phyloP scores from a whole-genome alignment of 2,888 invertebrate genomes.

The Caenorhabditis sp. region DNA sequence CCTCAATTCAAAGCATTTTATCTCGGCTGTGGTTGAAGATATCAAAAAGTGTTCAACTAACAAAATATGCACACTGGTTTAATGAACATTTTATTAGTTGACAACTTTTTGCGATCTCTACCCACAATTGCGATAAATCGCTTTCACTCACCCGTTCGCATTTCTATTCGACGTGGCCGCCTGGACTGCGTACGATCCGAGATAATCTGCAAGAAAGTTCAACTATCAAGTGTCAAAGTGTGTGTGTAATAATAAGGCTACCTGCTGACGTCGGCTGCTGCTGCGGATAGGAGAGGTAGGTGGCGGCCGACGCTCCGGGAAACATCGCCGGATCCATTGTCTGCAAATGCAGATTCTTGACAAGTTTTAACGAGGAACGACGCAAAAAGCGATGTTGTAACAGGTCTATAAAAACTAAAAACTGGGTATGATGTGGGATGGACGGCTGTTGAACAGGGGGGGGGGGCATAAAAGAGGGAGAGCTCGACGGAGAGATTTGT shows the following conservation, averaged over 20 bases:
- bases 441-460: not conserved
- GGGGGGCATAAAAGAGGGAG: not conserved
- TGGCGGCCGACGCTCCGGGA: constrained; percentile 46
- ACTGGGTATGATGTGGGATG: too few relatives aligned
- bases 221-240: not conserved
- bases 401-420: not conserved
- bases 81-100: too few relatives aligned
- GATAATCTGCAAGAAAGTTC: constrained; percentile 23
- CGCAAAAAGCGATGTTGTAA: not conserved
- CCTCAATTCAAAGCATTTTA: too few relatives aligned
- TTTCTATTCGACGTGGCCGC: constrained; percentile 24
- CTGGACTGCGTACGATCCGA: constrained; percentile 28
- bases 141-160: constrained; percentile 24
- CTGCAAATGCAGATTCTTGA: constrained; percentile 41
- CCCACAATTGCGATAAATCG: too few relatives aligned
- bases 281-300: constrained; percentile 41
- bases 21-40: too few relatives aligned
- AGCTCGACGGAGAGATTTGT: constrained; percentile 3
- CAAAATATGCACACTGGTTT: too few relatives aligned
- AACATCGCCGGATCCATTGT: constrained; percentile 52
- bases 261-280: constrained; percentile 5
- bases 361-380: too few relatives aligned
- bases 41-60: too few relatives aligned
- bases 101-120: not conserved
- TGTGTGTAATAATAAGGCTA: not conserved